Evolutionary conservation across 2,113 vertebrate genomes (phyloP).

Genomic region (Rhipidura dahli): DNA sequence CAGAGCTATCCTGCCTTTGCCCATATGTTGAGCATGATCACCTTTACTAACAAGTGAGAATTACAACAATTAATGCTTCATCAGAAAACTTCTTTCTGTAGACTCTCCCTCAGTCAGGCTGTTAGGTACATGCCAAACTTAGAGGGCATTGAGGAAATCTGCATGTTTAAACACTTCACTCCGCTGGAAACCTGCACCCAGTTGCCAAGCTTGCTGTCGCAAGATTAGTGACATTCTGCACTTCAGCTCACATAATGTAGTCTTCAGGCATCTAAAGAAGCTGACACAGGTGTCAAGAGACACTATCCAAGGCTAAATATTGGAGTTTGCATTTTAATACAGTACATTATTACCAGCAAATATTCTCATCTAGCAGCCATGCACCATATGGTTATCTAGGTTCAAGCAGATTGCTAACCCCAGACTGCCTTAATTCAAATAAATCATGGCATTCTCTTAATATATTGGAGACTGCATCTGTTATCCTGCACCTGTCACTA

Average conservation of each 20-base stretch:
- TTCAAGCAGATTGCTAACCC: constrained; percentile 63
- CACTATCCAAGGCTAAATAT: constrained; percentile 54
- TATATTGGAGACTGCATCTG: constrained; percentile 53
- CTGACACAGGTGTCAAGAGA: constrained; percentile 52
- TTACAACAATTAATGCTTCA: background rate
- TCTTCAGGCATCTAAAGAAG: constrained; percentile 32
- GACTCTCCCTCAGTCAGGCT: background rate
- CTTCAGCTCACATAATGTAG: background rate
- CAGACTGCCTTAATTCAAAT: constrained; percentile 51
- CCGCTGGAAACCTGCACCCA: background rate
- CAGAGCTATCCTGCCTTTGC: background rate
- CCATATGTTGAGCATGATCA: background rate
- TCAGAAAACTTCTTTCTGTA: background rate
- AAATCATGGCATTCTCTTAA: constrained; percentile 59
- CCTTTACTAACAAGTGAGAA: background rate
- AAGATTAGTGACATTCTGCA: background rate
- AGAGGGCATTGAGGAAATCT: background rate
- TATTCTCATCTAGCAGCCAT: constrained; percentile 39
- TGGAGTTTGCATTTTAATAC: constrained; percentile 51
- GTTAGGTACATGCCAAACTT: background rate
- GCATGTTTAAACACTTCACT: background rate
- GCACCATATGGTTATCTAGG: constrained; percentile 66
- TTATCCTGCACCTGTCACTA: constrained; percentile 52
- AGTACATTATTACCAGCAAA: constrained; percentile 42
- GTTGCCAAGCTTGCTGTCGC: background rate